Base-by-base conservation (phyloP, 35 echinoderm and acorn worm genomes). In the Antedon bifida region DNA sequence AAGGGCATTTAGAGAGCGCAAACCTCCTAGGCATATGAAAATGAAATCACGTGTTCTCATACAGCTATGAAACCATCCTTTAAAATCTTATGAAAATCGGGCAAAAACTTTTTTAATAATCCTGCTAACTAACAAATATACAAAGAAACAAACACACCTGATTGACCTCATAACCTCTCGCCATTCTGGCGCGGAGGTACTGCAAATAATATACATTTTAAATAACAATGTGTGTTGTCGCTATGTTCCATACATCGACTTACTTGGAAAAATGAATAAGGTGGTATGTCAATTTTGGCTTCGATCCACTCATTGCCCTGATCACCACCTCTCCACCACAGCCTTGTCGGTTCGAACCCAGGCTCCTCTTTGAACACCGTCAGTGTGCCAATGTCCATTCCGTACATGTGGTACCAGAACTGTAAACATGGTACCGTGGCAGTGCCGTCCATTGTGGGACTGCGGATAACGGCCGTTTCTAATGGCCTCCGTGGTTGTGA, bases 381-480 rank as follows among this genome's bases (percentile, higher is more conserved):
- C 0, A 92, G 44, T 29, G 75, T 81, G 33, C 77, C 91, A 29
- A 83, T 88, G 26, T 82, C 56, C 1, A 30, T 33, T 29, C 94
- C 94, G 34, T 85, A 45, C 86, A 92, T 92, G 77, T 97, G 90
- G 56, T 97, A 97, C 42, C 86, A 97, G 29, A 97, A 92, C 30
- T 84, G 74, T n/a, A 92, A 35, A 75, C 94, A 97, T n/a, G 86
- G 34, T 45, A 80, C 64, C 23, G 78, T 73, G 29, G 28, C 14
- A 0, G 75, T 80, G 36, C 78, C 85, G 5, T 85, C 76, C 26
- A 92, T 42, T 19, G 0, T 35, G 5, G 90, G 87, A 7, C 75
- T 86, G 14, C 30, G 26, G 3, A 97, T n/a, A 34, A 36, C 34
- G 29, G 94, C 94, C 21, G 30, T 45, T 31, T 97, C 82, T 34